These are phyloP conservation scores for Hyperoplus lanceolatus DNA, from an alignment of 2,797 vertebrate species.

Conservation along the genomic window DNA sequence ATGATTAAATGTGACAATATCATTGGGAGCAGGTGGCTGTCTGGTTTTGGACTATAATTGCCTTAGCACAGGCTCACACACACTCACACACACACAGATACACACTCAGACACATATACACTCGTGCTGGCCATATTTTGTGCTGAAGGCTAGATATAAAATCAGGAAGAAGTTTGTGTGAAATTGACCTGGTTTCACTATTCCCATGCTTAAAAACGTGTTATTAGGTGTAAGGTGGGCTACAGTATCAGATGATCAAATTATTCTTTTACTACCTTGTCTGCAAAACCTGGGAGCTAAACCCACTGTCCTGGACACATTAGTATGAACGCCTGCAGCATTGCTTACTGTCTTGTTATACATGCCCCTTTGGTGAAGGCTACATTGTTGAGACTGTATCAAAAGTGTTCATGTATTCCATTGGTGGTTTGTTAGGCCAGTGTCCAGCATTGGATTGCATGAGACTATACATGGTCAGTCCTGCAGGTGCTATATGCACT, in stretches of 20 bases:
- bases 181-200: neutral
- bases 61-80: neutral
- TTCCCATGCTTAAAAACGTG: neutral
- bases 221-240: neutral
- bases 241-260: neutral
- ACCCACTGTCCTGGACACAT: neutral
- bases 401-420: neutral
- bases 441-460: neutral
- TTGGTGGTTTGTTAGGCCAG: neutral
- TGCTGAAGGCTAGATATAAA: neutral
- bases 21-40: constrained; percentile 15
- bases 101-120: neutral
- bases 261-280: neutral
- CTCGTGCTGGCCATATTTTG: neutral
- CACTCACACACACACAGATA: neutral
- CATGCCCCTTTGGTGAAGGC: neutral
- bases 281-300: neutral
- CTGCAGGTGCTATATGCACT: neutral
- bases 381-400: neutral
- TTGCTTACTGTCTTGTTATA: neutral
- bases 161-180: neutral
- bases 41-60: neutral
- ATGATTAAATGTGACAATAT: constrained; percentile 38
- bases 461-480: neutral
- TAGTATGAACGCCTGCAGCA: neutral